These are phyloP conservation scores for Parnassius smintheus DNA, from an alignment of 2,888 invertebrate genomes.

Conservation along the genomic window DNA sequence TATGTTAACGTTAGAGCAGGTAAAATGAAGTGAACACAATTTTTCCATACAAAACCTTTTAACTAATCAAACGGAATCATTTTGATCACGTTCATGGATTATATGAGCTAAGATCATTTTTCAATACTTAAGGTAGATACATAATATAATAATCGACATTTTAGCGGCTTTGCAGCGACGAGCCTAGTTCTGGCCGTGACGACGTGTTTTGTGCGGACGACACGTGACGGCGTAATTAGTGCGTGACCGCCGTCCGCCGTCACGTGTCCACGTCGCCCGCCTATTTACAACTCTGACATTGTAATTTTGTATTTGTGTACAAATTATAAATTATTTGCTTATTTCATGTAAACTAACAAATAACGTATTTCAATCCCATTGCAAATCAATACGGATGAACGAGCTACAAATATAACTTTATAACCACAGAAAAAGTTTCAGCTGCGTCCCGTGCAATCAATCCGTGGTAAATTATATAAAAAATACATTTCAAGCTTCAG, in stretches of 20 bases:
- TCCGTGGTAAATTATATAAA: slow-evolving; percentile 81
- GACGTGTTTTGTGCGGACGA: slow-evolving; percentile 65
- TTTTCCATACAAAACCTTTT: no score
- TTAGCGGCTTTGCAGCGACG: not conserved
- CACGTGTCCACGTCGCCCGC: slow-evolving; percentile 42
- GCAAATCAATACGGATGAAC: slow-evolving; percentile 9
- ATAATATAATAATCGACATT: slow-evolving; percentile 22
- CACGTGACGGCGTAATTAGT: slow-evolving; percentile 77
- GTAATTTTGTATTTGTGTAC: slow-evolving; percentile 31
- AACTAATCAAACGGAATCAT: no score
- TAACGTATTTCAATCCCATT: not conserved
- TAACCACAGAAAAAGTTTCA: slow-evolving; percentile 44
- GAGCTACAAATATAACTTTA: not conserved
- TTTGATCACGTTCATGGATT: no score
- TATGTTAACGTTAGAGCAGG: no score
- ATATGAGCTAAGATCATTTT: no score
- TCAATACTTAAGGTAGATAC: not conserved
- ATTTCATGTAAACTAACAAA: not conserved
- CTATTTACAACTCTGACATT: slow-evolving; percentile 39
- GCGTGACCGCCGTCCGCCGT: slow-evolving; percentile 57
- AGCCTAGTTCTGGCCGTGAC: slow-evolving; percentile 36
- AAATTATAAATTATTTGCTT: slow-evolving; percentile 12
- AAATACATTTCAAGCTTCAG: slow-evolving; percentile 82
- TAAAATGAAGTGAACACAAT: no score
- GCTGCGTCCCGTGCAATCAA: slow-evolving; percentile 67